phyloP scores from a whole-genome alignment of 2,888 invertebrate species.

The Yponomeuta plumbellus region DNA sequence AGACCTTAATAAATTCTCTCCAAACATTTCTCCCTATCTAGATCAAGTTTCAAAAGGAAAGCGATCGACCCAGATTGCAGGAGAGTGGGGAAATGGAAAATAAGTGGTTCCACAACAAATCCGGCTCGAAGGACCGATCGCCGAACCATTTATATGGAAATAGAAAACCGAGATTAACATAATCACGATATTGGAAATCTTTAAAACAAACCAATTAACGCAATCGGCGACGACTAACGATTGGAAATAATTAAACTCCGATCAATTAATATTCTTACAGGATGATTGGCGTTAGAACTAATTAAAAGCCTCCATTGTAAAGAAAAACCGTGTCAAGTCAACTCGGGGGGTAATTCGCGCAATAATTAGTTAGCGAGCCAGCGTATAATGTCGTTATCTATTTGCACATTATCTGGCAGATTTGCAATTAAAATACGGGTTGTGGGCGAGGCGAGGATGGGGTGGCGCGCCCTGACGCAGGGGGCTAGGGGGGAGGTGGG shows the following conservation, averaged over 20 bases:
- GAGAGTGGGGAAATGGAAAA: constrained; percentile 44
- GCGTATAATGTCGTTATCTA: constrained; percentile 73
- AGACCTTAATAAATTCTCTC: constrained; percentile 29
- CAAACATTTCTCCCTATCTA: constrained; percentile 32
- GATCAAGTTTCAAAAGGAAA: constrained; percentile 32
- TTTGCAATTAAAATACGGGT: constrained; percentile 76
- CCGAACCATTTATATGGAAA: constrained; percentile 46
- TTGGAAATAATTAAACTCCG: not conserved
- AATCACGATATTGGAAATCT: constrained; percentile 26
- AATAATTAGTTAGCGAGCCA: constrained; percentile 68
- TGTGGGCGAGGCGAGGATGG: constrained; percentile 31
- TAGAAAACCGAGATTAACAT: constrained; percentile 36
- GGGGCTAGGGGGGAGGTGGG: constrained; percentile 39
- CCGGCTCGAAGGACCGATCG: constrained; percentile 38
- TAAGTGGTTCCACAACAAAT: constrained; percentile 45
- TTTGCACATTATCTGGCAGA: constrained; percentile 76
- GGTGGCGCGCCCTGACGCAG: constrained; percentile 32
- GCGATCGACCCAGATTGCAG: constrained; percentile 39
- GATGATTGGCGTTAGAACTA: constrained; percentile 2
- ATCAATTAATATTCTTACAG: constrained; percentile 9
- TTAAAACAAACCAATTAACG: constrained; percentile 6
- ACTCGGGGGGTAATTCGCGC: not conserved
- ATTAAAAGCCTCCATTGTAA: not conserved
- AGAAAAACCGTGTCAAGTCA: constrained; percentile 14
- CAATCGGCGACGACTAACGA: not conserved